Evolutionary conservation across 2,113 vertebrate species (phyloP).

Genomic region (Ailurus styani): DNA sequence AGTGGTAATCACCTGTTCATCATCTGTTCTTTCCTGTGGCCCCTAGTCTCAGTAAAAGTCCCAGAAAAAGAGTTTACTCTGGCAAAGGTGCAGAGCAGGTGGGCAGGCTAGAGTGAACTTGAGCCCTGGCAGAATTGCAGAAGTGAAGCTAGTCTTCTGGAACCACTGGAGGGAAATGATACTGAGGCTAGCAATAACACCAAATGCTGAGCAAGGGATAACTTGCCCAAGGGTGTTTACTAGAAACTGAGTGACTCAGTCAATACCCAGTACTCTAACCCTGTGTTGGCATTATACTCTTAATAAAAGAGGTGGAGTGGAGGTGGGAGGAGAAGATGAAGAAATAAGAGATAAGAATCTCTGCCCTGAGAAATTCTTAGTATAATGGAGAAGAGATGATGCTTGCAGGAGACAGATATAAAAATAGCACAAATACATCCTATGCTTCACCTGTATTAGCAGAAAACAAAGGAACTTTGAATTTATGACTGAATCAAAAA

Average conservation of each 20-base stretch:
- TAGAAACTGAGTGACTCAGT: not conserved
- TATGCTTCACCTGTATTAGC: not conserved
- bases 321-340: not conserved
- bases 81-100: not conserved
- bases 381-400: not conserved
- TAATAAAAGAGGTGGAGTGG: not conserved
- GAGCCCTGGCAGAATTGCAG: not conserved
- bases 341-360: not conserved
- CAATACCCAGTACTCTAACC: not conserved
- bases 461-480: not conserved
- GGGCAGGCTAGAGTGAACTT: not conserved
- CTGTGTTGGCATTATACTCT: not conserved
- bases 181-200: not conserved
- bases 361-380: not conserved
- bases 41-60: not conserved
- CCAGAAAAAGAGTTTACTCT: not conserved
- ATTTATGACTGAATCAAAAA: not conserved
- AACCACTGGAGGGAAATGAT: not conserved
- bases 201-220: not conserved
- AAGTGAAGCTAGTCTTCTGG: not conserved
- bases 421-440: not conserved
- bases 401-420: not conserved
- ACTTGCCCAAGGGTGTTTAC: not conserved
- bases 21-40: not conserved
- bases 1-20: not conserved